Evolutionary conservation across 2,888 invertebrate genomes (phyloP).

Genomic region (Tenthredo livida): DNA sequence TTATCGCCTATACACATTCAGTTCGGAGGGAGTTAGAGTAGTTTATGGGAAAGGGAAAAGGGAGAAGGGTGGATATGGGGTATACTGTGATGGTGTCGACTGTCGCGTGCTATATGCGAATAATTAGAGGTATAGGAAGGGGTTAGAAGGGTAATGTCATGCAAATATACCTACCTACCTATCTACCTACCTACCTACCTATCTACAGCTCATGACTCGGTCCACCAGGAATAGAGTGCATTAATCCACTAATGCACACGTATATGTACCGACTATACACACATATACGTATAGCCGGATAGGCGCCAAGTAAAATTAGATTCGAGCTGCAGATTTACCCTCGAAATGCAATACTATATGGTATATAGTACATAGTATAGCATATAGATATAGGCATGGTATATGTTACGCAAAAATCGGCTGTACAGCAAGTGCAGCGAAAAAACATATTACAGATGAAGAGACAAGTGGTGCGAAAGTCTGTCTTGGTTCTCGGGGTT

Average conservation of each 20-base stretch:
- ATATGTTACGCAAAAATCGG: too few relatives aligned
- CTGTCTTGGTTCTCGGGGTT: too few relatives aligned
- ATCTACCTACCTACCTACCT: conserved; percentile 48
- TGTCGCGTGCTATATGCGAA: conserved; percentile 68
- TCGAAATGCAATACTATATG: conserved; percentile 1
- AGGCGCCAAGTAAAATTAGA: conserved; percentile 35
- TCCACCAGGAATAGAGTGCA: conserved; percentile 72
- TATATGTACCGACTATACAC: conserved; percentile 74
- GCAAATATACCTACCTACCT: conserved; percentile 43
- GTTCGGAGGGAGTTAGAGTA: neutral
- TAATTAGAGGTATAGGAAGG: conserved; percentile 71
- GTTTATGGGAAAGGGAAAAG: neutral
- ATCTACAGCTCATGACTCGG: conserved; percentile 71
- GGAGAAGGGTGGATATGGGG: neutral
- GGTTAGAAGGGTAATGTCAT: conserved; percentile 56
- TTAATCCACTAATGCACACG: conserved; percentile 75
- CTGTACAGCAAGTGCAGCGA: too few relatives aligned
- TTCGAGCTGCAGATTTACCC: conserved; percentile 31
- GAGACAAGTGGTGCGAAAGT: too few relatives aligned
- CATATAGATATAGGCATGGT: too few relatives aligned
- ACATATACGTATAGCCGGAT: conserved; percentile 63
- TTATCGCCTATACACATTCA: conserved; percentile 47
- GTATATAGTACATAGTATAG: too few relatives aligned
- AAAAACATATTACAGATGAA: too few relatives aligned
- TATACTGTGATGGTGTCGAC: conserved; percentile 31